Conservation (phyloP, 2,888 invertebrate species). For the Lobophora halterata region DNA sequence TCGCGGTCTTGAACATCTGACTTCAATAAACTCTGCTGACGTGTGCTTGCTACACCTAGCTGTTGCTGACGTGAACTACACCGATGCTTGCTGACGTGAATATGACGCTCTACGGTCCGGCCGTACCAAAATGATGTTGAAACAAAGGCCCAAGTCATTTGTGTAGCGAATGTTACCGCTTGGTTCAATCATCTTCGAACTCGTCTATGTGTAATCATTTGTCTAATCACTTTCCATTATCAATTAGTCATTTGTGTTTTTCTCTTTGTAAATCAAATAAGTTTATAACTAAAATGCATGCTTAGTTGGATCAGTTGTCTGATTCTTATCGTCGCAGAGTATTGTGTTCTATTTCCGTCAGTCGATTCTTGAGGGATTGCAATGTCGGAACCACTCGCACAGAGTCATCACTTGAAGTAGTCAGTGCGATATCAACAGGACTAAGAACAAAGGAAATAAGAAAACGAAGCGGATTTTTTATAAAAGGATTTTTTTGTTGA, state of each 20-base stretch:
- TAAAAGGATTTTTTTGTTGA: no score
- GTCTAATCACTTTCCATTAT: no score
- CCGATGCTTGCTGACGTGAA: no score
- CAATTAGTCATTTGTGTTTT: no score
- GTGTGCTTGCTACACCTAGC: conserved; percentile 1
- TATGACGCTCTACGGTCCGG: no score
- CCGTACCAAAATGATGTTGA: no score
- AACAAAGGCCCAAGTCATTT: no score
- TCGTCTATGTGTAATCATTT: no score
- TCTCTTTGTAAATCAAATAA: no score
- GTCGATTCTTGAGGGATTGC: conserved; percentile 4
- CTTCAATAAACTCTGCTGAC: conserved; percentile 7
- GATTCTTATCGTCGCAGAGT: conserved; percentile 1
- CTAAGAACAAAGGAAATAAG: neutral
- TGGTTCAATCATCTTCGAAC: no score
- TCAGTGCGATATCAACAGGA: neutral
- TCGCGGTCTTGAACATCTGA: neutral
- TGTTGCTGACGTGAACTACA: conserved; percentile 3
- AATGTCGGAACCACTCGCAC: neutral
- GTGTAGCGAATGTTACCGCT: no score
- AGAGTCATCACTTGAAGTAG: conserved; percentile 3
- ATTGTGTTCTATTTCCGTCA: conserved; percentile 8
- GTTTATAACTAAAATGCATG: neutral
- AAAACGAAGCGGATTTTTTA: no score
- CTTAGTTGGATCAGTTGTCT: neutral